Percentiles rank a stretch among this genome's conserved stretches.
phyloP scores from a whole-genome alignment of 2,888 invertebrate species.

The Melanargia galathea region DNA sequence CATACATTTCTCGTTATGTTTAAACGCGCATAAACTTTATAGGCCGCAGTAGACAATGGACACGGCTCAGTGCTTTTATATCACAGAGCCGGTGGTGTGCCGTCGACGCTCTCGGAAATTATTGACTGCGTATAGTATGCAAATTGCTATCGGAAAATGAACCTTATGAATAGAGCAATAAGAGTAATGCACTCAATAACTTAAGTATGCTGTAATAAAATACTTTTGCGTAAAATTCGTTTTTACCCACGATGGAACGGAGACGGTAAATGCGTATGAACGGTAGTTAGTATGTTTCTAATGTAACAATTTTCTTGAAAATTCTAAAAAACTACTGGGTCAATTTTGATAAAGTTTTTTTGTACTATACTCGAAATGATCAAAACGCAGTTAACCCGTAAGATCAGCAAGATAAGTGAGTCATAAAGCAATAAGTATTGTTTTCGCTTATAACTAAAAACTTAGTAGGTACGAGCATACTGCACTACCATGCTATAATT shows the following conservation, averaged over 20 bases:
- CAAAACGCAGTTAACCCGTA: too few species aligned
- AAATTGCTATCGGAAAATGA: conserved; percentile 45
- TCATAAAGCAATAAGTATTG: too few species aligned
- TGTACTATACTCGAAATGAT: too few species aligned
- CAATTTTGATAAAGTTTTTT: too few species aligned
- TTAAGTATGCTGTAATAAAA: background rate
- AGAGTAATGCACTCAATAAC: background rate
- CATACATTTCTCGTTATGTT: conserved; percentile 54
- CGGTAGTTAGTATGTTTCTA: too few species aligned
- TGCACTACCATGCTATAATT: too few species aligned
- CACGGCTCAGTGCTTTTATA: conserved; percentile 57
- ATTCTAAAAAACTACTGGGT: too few species aligned
- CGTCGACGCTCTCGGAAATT: conserved; percentile 62
- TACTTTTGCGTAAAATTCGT: background rate
- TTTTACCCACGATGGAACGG: background rate
- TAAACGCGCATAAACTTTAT: conserved; percentile 49
- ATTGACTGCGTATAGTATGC: conserved; percentile 58
- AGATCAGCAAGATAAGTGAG: too few species aligned
- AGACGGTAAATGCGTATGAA: too few species aligned
- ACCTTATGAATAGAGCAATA: conserved; percentile 25
- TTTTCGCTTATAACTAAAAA: too few species aligned
- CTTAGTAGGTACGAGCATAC: too few species aligned
- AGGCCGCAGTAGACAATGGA: conserved; percentile 63
- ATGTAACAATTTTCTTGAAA: too few species aligned
- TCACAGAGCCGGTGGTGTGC: conserved; percentile 59